Evolutionary conservation across 2,797 vertebrate genomes (phyloP).

Genomic region (Hozukius guyotensis): DNA sequence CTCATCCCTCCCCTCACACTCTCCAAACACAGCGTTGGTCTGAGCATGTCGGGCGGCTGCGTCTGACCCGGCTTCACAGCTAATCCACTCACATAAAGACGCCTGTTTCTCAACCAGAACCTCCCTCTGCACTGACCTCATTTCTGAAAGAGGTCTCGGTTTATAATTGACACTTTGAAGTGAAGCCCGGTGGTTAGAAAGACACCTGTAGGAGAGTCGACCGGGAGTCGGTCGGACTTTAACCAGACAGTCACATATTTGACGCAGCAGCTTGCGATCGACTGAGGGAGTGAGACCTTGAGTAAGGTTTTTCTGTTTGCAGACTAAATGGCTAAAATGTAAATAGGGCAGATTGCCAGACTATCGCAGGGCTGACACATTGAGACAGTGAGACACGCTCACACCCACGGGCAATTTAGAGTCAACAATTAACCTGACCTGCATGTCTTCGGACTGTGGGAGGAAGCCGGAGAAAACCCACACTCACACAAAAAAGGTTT

Average conservation of each 20-base stretch:
- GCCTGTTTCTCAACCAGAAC: not conserved
- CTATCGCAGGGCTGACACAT: no score
- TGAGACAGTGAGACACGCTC: no score
- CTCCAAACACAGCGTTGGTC: not conserved
- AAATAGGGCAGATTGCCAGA: no score
- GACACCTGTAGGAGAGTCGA: constrained; percentile 7
- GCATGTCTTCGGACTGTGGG: no score
- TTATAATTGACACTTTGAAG: constrained; percentile 12
- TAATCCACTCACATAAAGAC: constrained; percentile 12
- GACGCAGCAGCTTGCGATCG: not conserved
- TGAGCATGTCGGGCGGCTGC: not conserved
- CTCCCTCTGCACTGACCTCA: not conserved
- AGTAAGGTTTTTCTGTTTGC: not conserved
- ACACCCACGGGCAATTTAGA: no score
- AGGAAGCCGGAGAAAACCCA: no score
- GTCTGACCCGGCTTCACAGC: not conserved
- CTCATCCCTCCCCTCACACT: not conserved
- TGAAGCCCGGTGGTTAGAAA: not conserved
- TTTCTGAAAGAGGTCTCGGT: constrained; percentile 5
- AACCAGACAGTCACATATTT: not conserved
- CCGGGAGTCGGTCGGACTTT: not conserved
- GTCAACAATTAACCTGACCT: no score
- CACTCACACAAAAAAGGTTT: no score
- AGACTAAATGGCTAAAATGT: not conserved
- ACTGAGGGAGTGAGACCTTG: not conserved